These are phyloP conservation scores for Actinernus sp. DNA, from an alignment of 92 coral and sea anemone genomes.

Conservation along the genomic window DNA sequence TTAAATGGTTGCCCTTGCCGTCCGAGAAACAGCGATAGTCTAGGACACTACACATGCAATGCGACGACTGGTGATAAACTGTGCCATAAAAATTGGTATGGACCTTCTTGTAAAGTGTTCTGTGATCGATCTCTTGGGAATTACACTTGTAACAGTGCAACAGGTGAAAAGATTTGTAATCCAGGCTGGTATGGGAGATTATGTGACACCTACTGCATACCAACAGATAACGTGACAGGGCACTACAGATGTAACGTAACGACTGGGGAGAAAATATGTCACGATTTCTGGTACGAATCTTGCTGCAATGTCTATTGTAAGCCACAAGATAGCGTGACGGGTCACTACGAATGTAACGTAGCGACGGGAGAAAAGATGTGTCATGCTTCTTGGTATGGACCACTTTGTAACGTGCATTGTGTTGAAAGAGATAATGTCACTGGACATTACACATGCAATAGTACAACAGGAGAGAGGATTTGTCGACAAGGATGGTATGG, in stretches of 20 bases:
- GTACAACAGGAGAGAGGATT: conserved; percentile 22
- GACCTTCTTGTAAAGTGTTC: conserved; percentile 7
- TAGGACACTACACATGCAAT: conserved; percentile 80
- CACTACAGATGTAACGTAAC: conserved; percentile 66
- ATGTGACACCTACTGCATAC: conserved; percentile 55
- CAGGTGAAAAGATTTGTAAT: conserved; percentile 24
- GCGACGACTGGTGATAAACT: conserved; percentile 46
- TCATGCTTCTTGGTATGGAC: conserved; percentile 63
- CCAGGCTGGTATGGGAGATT: conserved; percentile 63
- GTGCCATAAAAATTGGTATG: conserved; percentile 29
- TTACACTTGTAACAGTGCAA: conserved; percentile 28
- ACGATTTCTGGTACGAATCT: conserved; percentile 56
- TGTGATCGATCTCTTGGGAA: conserved; percentile 5
- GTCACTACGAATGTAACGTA: conserved; percentile 68
- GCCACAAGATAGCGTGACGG: conserved; percentile 41
- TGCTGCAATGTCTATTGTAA: conserved; percentile 48
- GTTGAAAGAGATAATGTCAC: conserved; percentile 15
- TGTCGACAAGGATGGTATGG: conserved; percentile 64
- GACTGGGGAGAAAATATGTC: conserved; percentile 65
- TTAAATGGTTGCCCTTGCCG: conserved; percentile 46
- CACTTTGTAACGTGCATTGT: conserved; percentile 45
- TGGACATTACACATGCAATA: conserved; percentile 45
- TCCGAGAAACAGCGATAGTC: conserved; percentile 35
- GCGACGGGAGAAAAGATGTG: conserved; percentile 42
- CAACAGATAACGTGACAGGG: conserved; percentile 52